Percentiles rank a stretch among this genome's conserved stretches.
Evolutionary conservation across 2,113 vertebrate species (phyloP).

Genomic region (Nipponia nippon): DNA sequence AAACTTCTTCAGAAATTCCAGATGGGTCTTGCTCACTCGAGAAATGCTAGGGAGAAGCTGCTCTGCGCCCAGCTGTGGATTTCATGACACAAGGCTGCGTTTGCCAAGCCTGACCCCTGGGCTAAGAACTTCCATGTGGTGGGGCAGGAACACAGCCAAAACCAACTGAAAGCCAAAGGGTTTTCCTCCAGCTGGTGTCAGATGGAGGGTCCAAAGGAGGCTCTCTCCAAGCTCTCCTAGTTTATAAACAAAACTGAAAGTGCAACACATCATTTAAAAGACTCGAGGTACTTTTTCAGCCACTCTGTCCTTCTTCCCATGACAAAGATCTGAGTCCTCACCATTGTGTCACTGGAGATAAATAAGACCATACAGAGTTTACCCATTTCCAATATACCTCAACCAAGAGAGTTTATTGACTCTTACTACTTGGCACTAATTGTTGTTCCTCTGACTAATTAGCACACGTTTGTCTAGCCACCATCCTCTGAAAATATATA

Average conservation of each 20-base stretch:
- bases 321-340: neutral
- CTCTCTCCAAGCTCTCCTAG: neutral
- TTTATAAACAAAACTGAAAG: neutral
- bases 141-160: neutral
- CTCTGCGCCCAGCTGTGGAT: rapidly evolving
- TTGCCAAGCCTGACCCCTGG: neutral
- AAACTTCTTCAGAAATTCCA: neutral
- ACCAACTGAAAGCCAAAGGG: neutral
- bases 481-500: neutral
- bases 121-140: neutral
- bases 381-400: neutral
- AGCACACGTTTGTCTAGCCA: neutral
- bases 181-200: neutral
- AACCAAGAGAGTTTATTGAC: neutral
- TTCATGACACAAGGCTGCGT: neutral
- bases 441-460: neutral
- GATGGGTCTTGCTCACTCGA: neutral
- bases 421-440: neutral
- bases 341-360: neutral
- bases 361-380: neutral
- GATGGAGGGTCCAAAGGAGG: neutral
- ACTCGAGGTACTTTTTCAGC: neutral
- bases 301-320: too few relatives aligned
- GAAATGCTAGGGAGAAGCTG: neutral
- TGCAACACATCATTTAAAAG: neutral